These are phyloP conservation scores for Bungarus multicinctus DNA, from an alignment of 2,113 vertebrate genomes.

Conservation along the genomic window DNA sequence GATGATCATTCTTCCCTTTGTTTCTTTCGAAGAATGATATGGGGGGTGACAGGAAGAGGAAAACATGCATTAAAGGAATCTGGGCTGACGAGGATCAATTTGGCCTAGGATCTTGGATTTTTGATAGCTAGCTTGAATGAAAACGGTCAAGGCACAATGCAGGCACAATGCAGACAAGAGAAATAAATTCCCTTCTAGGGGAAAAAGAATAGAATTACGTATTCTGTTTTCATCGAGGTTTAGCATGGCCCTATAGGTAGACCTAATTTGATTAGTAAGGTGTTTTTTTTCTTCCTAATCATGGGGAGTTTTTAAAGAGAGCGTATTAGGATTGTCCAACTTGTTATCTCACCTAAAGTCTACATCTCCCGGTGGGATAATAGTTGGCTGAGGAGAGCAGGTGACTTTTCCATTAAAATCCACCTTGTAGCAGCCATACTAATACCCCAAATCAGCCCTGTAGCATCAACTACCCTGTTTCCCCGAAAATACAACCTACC, in stretches of 20 bases:
- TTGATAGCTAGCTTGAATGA: not conserved
- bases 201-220: not conserved
- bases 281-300: not conserved
- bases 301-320: slow-evolving; percentile 28
- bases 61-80: not conserved
- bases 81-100: not conserved
- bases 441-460: not conserved
- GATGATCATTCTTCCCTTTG: not conserved
- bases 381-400: slow-evolving; percentile 24
- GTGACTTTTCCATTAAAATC: slow-evolving; percentile 45
- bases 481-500: too few species aligned
- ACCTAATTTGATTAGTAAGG: slow-evolving; percentile 21
- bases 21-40: not conserved
- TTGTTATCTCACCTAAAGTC: not conserved
- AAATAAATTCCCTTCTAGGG: not conserved
- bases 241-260: too few species aligned
- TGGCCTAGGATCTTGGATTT: not conserved
- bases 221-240: not conserved
- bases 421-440: not conserved
- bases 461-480: slow-evolving; percentile 22
- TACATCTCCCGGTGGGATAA: not conserved
- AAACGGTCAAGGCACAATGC: not conserved
- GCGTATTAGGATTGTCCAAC: not conserved
- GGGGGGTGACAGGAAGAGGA: not conserved
- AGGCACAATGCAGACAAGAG: too few species aligned